Base-by-base conservation (phyloP, 2,113 vertebrate genomes). In the Otolemur garnettii region DNA sequence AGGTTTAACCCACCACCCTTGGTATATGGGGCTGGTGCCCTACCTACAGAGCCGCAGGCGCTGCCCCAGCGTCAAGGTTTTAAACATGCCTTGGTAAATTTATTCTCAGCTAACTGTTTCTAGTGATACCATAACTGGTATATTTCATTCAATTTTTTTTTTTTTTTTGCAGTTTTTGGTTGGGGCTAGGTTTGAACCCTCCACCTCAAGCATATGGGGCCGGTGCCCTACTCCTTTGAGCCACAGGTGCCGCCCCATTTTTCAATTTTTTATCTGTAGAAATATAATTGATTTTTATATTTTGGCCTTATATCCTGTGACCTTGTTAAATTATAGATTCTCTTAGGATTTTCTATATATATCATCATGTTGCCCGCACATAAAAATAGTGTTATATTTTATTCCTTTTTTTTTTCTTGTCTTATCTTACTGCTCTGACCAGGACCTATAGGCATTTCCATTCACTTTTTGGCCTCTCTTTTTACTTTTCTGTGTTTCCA, bases 21-120 rank as follows among this genome's bases (percentile, higher is more conserved):
- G 38, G 38, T 38, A 38, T 38, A 38, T 38, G 38, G 38, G 38
- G 38, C 38, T 38, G 38, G 38, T 38, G 38, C 38, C 38, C 38
- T 38, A 38, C 38, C 38, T 38, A 38, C 38, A 38, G 38, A 38
- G 38, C 38, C 38, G 4, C 38, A 38, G 38, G 38, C 38, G 38
- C 38, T 38, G 38, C 38, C 38, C 38, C 55, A 42, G 10, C 92
- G 17, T 92, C 69, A 55, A 94, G 57, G 7, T 87, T 91, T 91
- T 91, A 60, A 78, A 71, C n/a, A 91, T 92, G 42, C 55, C 42
- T 91, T 81, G 30, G 24, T 92, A 87, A 89, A 75, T 93, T 72
- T 95, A 75, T 81, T 95, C 17, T 1, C 80, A 74, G 60, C 33
- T 88, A 62, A 85, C 13, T 78, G 33, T 92, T 93, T 92, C 90